Evolutionary conservation across 2,888 invertebrate genomes (phyloP).

Genomic region (Phytoseiulus persimilis): DNA sequence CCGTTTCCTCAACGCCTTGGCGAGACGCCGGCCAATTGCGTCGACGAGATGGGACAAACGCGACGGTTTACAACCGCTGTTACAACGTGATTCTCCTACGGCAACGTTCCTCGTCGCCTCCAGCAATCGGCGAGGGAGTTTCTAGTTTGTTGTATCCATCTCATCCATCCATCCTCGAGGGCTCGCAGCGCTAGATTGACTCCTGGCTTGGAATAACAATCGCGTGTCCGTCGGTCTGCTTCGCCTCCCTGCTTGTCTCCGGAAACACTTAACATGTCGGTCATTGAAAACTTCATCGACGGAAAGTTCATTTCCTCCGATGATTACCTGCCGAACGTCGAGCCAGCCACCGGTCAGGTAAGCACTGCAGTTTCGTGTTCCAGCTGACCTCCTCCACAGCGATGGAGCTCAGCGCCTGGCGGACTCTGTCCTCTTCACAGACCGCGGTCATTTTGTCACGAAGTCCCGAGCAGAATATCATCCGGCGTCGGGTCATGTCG

Average conservation of each 20-base stretch:
- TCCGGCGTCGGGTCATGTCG: neutral
- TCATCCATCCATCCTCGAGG: neutral
- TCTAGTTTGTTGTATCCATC: neutral
- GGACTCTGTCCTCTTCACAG: no score
- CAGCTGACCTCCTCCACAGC: no score
- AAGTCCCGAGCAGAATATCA: no score
- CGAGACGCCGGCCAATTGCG: neutral
- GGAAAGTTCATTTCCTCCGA: constrained; percentile 50
- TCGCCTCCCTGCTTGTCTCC: neutral
- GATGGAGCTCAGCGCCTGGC: no score
- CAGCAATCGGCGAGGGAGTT: neutral
- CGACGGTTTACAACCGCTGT: neutral
- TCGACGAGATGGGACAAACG: neutral
- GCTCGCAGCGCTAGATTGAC: neutral
- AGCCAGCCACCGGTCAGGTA: constrained; percentile 52
- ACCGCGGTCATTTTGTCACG: no score
- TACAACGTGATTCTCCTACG: neutral
- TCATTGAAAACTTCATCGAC: constrained; percentile 51
- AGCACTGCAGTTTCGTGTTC: no score
- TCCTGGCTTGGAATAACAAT: neutral
- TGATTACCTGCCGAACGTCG: constrained; percentile 50
- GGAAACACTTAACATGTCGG: constrained; percentile 18
- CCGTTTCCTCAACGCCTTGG: neutral
- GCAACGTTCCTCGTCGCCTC: neutral
- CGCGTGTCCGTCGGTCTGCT: neutral